Evolutionary conservation across 64 coral and sea anemone species (phyloP), one percentile per base, ranked within the genome.

Genomic region (Stichodactyla mertensii): DNA sequence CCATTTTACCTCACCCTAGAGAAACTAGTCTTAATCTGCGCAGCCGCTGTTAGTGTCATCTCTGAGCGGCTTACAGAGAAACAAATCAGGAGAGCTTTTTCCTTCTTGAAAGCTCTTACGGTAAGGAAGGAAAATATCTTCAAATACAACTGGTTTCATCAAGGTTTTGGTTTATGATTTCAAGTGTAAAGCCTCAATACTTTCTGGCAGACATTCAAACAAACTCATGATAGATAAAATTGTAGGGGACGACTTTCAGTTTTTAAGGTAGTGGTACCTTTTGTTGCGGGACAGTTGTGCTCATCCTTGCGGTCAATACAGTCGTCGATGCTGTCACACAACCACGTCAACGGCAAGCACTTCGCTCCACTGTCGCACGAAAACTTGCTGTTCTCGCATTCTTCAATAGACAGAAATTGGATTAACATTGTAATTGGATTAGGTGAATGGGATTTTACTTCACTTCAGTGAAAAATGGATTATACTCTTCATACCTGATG

Each of bases 341-440:
- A 86, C 94, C 94, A 96, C 20, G 91, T 93, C 91, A 96, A 88
- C 58, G 94, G 94, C 45, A 96, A 54, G 52, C 94, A 96, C 64
- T 96, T 96, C 2, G 88, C 91, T 18, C 80, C 91, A 20, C 89
- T 89, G 70, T 96, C 94, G 59, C 94, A 96, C 4, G 81, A 83
- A 69, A 96, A 90, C 55, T 87, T 96, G 24, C 88, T 67, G 55
- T 23, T 23, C 23, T 89, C 91, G 27, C 94, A 96, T 16, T 61
- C 94, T 93, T 52, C 16, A 55, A 80, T 67, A 52, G 55, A 36
- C 10, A 5, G 22, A 74, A 20, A 69, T n/a, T 22, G 19, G n/a
- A n/a, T 69, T 7, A 16, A 74, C 19, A 22, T 22, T 66, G 62
- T 66, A n/a, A 74, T 74, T 74, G 69, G 12, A 9, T 28, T 10